Conservation (phyloP, 2,797 vertebrate species). For the Sebastes wilsoni region DNA sequence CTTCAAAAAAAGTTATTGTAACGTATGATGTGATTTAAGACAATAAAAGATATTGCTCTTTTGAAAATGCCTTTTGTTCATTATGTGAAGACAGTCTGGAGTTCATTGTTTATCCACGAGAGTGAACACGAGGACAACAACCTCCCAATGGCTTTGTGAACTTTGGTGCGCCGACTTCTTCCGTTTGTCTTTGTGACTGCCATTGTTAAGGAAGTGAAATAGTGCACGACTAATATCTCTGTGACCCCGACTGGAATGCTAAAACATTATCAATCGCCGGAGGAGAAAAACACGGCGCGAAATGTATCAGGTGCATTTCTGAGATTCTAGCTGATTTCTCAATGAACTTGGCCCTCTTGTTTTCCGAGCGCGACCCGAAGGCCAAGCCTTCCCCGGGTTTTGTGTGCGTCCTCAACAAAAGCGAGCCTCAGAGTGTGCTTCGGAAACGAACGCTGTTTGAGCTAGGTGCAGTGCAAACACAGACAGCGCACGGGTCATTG, state of each 20-base stretch:
- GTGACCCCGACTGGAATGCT: conserved; percentile 54
- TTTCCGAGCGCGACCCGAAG: conserved; percentile 59
- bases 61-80: conserved; percentile 27
- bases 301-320: conserved; percentile 62
- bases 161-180: conserved; percentile 11
- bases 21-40: conserved; percentile 26
- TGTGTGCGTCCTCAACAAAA: conserved; percentile 68
- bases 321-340: conserved; percentile 72
- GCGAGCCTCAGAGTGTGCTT: conserved; percentile 59
- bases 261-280: conserved; percentile 43
- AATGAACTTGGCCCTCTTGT: conserved; percentile 74
- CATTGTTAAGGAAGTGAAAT: conserved; percentile 51
- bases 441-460: conserved; percentile 78
- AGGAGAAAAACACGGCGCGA: background rate
- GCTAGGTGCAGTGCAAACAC: conserved; percentile 79
- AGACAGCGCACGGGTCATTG: conserved; percentile 77
- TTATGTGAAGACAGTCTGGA: conserved; percentile 30
- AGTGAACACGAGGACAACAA: conserved; percentile 8
- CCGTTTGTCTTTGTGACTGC: conserved; percentile 60
- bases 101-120: conserved; percentile 35
- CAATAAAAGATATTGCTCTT: conserved; percentile 14
- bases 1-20: conserved; percentile 9
- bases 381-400: conserved; percentile 56
- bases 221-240: conserved; percentile 42
- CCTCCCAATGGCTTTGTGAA: conserved; percentile 27